Percentiles rank a stretch among this genome's conserved stretches.
phyloP scores from a whole-genome alignment of 2,888 invertebrate genomes.

The Lamellibrachia columna region DNA sequence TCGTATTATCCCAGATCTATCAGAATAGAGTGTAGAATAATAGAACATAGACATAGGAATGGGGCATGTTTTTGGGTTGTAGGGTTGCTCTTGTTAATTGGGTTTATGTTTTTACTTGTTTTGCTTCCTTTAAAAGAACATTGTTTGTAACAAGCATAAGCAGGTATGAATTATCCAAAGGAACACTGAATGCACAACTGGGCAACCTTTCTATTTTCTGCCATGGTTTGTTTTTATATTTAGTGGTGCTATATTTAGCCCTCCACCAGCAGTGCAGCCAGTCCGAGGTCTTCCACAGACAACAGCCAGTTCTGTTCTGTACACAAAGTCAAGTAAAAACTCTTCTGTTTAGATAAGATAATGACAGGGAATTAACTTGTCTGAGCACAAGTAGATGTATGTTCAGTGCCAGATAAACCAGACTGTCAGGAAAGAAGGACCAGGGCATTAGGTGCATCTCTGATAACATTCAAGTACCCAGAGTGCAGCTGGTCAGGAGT shows the following conservation, averaged over 20 bases:
- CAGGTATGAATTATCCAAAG: not conserved
- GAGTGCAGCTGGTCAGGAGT: not conserved
- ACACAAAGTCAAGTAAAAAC: not conserved
- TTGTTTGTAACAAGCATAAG: not conserved
- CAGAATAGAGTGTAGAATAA: not conserved
- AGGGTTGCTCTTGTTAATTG: not conserved
- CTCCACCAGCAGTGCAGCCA: not conserved
- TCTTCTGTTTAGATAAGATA: not conserved
- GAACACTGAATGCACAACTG: not conserved
- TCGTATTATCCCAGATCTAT: not conserved
- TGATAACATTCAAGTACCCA: not conserved
- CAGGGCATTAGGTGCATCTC: not conserved
- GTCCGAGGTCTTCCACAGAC: not conserved
- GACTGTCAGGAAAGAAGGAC: not conserved
- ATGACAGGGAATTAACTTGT: not conserved
- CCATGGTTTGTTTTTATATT: not conserved
- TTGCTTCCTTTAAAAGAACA: not conserved
- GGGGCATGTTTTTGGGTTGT: not conserved
- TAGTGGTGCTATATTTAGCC: not conserved
- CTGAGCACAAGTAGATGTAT: not conserved
- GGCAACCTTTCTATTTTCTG: not conserved
- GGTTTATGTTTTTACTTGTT: not conserved
- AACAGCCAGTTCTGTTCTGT: not conserved
- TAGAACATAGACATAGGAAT: not conserved
- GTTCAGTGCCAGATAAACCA: not conserved